Evolutionary conservation across 2,888 invertebrate species (phyloP).

Genomic region (Catocala nupta): DNA sequence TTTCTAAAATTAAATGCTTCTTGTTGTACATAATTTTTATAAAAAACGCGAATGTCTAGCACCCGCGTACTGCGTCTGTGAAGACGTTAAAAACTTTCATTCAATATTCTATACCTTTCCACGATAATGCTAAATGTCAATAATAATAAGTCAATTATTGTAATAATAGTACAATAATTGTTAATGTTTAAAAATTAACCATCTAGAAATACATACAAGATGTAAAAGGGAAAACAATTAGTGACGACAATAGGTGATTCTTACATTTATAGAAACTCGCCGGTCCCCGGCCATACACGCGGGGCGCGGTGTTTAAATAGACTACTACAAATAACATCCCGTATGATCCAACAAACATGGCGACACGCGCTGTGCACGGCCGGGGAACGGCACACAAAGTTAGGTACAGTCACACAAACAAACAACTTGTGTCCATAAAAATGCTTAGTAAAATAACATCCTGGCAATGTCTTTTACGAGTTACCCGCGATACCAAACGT

Average conservation of each 20-base stretch:
- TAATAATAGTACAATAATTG: constrained; percentile 82
- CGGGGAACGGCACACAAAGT: constrained; percentile 61
- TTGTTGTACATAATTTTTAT: constrained; percentile 82
- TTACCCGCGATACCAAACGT: constrained; percentile 54
- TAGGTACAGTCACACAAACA: constrained; percentile 75
- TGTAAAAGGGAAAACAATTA: constrained; percentile 78
- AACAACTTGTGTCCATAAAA: constrained; percentile 73
- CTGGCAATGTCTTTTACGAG: constrained; percentile 78
- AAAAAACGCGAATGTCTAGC: constrained; percentile 60
- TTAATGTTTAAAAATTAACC: constrained; percentile 77
- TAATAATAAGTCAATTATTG: constrained; percentile 81
- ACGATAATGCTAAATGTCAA: constrained; percentile 79
- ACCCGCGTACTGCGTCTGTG: constrained; percentile 58
- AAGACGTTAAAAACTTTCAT: constrained; percentile 67
- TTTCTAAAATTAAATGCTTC: constrained; percentile 87
- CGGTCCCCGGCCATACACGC: constrained; percentile 45
- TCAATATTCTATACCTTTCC: constrained; percentile 71
- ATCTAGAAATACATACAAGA: constrained; percentile 82
- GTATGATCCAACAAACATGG: constrained; percentile 41
- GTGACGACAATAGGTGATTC: constrained; percentile 80
- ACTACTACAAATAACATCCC: constrained; percentile 46
- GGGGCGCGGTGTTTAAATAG: constrained; percentile 36
- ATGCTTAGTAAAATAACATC: constrained; percentile 72
- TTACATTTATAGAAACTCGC: constrained; percentile 71
- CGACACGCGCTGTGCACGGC: constrained; percentile 44